These are phyloP conservation scores for Halichoerus grypus DNA, from an alignment of 2,113 vertebrate species.

Conservation along the genomic window DNA sequence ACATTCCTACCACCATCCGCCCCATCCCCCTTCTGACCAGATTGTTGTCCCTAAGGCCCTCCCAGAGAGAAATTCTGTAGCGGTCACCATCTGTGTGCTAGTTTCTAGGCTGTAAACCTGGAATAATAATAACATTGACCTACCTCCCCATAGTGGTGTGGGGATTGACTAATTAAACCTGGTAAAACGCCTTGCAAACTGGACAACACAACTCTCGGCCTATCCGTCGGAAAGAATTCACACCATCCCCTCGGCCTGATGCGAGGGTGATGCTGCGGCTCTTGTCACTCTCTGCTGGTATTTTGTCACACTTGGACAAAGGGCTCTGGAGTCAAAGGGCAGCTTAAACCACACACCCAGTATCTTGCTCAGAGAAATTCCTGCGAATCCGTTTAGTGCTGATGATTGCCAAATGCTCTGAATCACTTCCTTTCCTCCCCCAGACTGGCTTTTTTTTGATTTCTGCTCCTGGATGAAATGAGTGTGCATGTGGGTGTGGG, in stretches of 20 bases:
- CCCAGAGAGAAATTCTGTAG: not conserved
- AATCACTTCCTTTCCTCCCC: constrained; percentile 46
- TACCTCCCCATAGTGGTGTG: not conserved
- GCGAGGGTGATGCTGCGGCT: not conserved
- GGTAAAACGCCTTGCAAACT: not conserved
- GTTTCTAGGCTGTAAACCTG: not conserved
- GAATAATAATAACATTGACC: not conserved
- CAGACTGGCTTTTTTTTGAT: not conserved
- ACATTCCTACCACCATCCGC: not conserved
- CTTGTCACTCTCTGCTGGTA: not conserved
- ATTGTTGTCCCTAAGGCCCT: not conserved
- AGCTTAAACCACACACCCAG: not conserved
- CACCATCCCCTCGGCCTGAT: not conserved
- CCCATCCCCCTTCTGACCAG: not conserved
- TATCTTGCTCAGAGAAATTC: constrained; percentile 20
- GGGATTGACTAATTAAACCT: not conserved
- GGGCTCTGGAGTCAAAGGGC: constrained; percentile 58
- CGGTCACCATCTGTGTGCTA: not conserved
- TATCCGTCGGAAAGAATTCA: constrained; percentile 18
- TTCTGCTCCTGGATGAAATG: constrained; percentile 2
- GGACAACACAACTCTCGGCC: not conserved
- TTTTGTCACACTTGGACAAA: constrained; percentile 58
- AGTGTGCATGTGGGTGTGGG: accelerated
- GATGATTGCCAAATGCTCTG: constrained; percentile 22
- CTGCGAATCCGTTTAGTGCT: constrained; percentile 3